Conservation (phyloP, 2,113 vertebrate species). For the Catharus fuscescens region DNA sequence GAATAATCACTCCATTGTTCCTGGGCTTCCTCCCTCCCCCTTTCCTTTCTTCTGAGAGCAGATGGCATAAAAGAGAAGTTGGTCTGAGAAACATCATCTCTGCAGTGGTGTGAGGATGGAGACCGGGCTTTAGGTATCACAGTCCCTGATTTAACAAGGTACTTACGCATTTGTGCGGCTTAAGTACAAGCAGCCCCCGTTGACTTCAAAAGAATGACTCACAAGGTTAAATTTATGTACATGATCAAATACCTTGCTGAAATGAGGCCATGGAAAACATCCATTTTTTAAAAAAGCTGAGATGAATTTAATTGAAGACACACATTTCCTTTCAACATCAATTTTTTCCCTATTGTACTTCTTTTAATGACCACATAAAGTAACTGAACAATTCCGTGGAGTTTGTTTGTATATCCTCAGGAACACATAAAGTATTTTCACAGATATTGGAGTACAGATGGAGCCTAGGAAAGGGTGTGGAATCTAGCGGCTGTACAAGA, state of each 20-base stretch:
- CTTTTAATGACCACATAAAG: slow-evolving; percentile 53
- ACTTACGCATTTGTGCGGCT: neutral
- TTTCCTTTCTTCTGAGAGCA: neutral
- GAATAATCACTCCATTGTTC: slow-evolving; percentile 62
- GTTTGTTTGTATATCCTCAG: slow-evolving; percentile 13
- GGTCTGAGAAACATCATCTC: slow-evolving; percentile 1
- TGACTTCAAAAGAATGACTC: slow-evolving; percentile 64
- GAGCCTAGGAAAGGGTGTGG: slow-evolving; percentile 39
- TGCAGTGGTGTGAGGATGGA: neutral
- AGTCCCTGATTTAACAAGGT: slow-evolving; percentile 29
- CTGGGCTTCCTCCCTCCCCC: slow-evolving; percentile 10
- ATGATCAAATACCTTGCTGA: slow-evolving; percentile 55
- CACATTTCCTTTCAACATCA: slow-evolving; percentile 27
- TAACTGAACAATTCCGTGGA: slow-evolving; percentile 11
- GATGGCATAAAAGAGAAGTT: slow-evolving; percentile 27
- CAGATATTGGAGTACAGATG: slow-evolving; percentile 26
- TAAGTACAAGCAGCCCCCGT: slow-evolving; percentile 16
- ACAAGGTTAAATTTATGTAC: slow-evolving; percentile 56
- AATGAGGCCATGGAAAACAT: slow-evolving; percentile 56
- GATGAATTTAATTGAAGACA: slow-evolving; percentile 47
- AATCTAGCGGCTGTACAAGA: slow-evolving; percentile 8
- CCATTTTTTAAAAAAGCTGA: slow-evolving; percentile 8
- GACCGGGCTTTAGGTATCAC: neutral
- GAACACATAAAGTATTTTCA: slow-evolving; percentile 22
- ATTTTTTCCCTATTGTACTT: slow-evolving; percentile 18